A percentile compares a stretch with the other conserved stretches of the same genome.
Evolutionary conservation across 2,113 vertebrate species (phyloP).

Genomic region (Petrocephalus zakoni): DNA sequence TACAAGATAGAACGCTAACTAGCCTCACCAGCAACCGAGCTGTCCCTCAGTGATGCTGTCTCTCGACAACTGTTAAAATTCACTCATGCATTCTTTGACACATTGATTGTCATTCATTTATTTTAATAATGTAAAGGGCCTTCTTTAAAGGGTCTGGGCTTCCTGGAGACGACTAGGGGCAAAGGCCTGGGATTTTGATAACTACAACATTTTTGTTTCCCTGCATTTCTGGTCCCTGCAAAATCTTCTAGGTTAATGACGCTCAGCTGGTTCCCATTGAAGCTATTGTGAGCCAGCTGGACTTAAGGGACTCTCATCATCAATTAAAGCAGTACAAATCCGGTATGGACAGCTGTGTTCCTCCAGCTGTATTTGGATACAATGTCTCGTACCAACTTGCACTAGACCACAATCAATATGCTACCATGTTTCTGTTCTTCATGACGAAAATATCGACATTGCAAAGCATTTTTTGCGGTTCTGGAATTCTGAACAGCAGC

Average conservation of each 20-base stretch:
- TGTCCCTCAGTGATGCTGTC: not conserved
- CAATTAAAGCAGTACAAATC: not conserved
- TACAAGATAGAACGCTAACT: constrained; percentile 55
- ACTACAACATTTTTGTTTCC: too few species aligned
- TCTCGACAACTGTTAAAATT: not conserved
- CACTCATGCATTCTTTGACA: constrained; percentile 8
- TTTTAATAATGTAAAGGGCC: not conserved
- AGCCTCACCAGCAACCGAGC: constrained; percentile 21
- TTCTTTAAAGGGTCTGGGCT: not conserved
- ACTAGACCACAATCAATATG: not conserved
- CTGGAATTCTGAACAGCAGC: not conserved
- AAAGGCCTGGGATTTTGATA: not conserved
- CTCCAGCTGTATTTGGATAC: not conserved
- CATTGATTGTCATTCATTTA: not conserved
- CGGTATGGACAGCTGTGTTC: not conserved
- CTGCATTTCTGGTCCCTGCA: not conserved
- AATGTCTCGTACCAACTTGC: not conserved
- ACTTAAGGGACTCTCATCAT: not conserved
- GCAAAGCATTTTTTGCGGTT: not conserved
- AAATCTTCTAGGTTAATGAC: not conserved
- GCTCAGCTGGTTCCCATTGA: not conserved
- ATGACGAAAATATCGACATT: not conserved
- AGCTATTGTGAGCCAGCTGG: not conserved
- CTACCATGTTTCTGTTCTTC: not conserved
- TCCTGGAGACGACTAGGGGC: not conserved